Conservation (phyloP, 2,797 vertebrate genomes). For the Lophotriccus pileatus region DNA sequence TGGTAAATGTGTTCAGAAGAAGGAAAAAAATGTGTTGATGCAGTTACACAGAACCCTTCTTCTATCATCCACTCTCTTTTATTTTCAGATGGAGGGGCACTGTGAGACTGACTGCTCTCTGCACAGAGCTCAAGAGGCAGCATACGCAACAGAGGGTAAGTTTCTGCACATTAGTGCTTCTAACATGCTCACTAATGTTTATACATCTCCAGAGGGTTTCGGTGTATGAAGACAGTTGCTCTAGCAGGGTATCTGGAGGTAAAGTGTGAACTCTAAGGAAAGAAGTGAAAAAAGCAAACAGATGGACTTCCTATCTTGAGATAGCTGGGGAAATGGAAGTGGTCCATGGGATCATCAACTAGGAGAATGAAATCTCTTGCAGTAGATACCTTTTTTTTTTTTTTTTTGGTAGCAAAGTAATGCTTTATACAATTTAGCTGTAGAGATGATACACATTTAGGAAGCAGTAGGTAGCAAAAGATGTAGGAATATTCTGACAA, state of each 20-base stretch:
- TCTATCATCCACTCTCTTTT: neutral
- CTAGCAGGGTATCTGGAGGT: slow-evolving; percentile 1
- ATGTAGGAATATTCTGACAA: neutral
- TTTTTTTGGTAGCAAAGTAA: neutral
- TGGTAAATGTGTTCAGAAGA: neutral
- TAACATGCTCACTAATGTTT: slow-evolving; percentile 50
- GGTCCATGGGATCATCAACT: neutral
- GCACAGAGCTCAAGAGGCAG: neutral
- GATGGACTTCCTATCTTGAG: neutral
- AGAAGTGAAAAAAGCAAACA: slow-evolving; percentile 60
- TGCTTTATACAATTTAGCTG: neutral
- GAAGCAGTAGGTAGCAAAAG: neutral
- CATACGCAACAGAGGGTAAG: neutral
- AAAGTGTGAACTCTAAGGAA: slow-evolving; percentile 55
- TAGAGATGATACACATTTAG: neutral
- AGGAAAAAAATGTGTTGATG: neutral
- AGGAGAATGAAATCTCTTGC: neutral
- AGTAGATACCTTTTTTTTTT: neutral
- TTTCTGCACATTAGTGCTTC: slow-evolving; percentile 37
- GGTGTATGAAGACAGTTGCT: slow-evolving; percentile 37
- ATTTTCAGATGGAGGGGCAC: neutral
- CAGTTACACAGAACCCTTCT: neutral
- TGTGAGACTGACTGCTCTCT: neutral
- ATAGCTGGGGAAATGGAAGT: slow-evolving; percentile 15
- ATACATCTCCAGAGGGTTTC: slow-evolving; percentile 38